Percentiles rank a stretch among this genome's conserved stretches.
phyloP scores from a whole-genome alignment of 2,888 invertebrate genomes.

The Zygaena filipendulae region DNA sequence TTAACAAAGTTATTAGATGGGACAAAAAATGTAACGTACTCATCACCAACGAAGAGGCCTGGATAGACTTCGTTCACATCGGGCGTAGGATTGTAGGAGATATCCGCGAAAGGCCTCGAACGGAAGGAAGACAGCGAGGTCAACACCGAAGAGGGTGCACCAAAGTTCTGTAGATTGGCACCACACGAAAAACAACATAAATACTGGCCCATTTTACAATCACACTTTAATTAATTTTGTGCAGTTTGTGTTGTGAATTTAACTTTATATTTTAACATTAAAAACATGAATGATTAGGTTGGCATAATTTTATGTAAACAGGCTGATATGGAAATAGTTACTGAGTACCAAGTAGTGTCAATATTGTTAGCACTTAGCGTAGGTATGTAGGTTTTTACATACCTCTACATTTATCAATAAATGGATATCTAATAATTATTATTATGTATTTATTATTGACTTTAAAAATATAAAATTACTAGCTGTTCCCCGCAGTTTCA shows the following conservation, averaged over 20 bases:
- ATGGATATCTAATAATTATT: too few relatives aligned
- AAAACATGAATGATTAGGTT: constrained; percentile 16
- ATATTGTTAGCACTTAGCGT: too few relatives aligned
- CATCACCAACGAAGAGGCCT: constrained; percentile 78
- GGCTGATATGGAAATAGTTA: too few relatives aligned
- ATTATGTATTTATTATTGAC: too few relatives aligned
- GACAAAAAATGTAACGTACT: constrained; percentile 57
- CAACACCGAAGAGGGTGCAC: constrained; percentile 46
- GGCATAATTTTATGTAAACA: too few relatives aligned
- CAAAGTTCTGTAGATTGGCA: constrained; percentile 42
- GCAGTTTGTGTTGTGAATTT: too few relatives aligned
- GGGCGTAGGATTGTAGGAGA: constrained; percentile 60
- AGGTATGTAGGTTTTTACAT: too few relatives aligned
- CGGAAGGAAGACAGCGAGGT: constrained; percentile 46
- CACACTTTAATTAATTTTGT: background rate
- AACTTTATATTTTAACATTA: constrained; percentile 5
- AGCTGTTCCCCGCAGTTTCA: too few relatives aligned
- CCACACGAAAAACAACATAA: constrained; percentile 29
- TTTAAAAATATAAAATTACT: too few relatives aligned
- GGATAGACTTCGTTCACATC: constrained; percentile 83
- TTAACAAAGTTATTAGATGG: background rate
- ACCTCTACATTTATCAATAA: too few relatives aligned
- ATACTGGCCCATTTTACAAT: constrained; percentile 33
- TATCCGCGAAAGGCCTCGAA: constrained; percentile 37
- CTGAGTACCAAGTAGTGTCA: too few relatives aligned